These are phyloP conservation scores for Tribolium castaneum DNA, from an alignment of 1,140 invertebrate species.

Conservation along the genomic window DNA sequence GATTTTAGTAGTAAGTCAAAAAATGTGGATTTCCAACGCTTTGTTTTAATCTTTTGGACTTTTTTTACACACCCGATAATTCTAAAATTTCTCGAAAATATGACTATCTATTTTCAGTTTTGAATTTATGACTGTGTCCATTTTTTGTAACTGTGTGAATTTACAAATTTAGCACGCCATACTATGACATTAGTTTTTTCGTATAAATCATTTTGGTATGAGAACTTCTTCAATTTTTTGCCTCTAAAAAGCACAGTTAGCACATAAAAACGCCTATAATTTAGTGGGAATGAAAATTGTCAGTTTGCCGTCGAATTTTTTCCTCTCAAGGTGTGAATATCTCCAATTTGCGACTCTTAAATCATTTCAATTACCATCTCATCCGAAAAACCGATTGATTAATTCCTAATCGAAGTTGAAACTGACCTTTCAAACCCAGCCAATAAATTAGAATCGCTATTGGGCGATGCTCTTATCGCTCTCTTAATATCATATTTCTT, in stretches of 20 bases:
- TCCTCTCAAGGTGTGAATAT: background rate
- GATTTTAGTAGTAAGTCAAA: too few relatives aligned
- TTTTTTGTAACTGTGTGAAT: too few relatives aligned
- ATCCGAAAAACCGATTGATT: background rate
- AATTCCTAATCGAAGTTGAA: constrained; percentile 14
- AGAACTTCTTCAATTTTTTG: background rate
- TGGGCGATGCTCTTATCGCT: constrained; percentile 19
- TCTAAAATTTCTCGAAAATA: too few relatives aligned
- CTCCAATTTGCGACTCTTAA: background rate
- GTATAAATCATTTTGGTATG: background rate
- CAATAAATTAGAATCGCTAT: constrained; percentile 22
- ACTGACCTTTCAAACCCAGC: constrained; percentile 10
- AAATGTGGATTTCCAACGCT: too few relatives aligned
- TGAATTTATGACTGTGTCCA: too few relatives aligned
- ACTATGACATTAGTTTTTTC: too few relatives aligned
- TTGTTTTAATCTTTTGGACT: too few relatives aligned
- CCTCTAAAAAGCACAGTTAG: background rate
- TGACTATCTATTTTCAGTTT: too few relatives aligned
- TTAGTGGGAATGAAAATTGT: background rate
- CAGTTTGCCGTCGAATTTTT: background rate
- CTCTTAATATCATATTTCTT: constrained; percentile 27
- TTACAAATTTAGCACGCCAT: too few relatives aligned
- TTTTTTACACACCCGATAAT: too few relatives aligned
- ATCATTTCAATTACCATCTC: background rate
- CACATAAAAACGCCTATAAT: background rate